Evolutionary conservation across 2,797 vertebrate species (phyloP).

Genomic region (Phylloscopus collybita): DNA sequence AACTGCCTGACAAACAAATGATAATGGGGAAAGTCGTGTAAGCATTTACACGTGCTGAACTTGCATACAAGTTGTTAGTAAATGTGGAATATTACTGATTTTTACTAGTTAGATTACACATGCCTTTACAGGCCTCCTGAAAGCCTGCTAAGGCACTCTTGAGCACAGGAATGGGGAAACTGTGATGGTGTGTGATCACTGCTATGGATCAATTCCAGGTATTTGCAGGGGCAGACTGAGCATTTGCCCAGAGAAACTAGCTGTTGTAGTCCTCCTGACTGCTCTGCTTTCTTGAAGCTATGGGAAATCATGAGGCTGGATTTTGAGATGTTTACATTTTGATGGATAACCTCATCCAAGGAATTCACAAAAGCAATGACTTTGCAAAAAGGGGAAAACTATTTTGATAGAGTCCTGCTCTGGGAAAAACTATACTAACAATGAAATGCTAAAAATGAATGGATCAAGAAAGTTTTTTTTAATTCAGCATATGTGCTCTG

Average conservation of each 20-base stretch:
- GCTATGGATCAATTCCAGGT: background rate
- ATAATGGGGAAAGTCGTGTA: background rate
- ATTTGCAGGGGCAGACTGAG: background rate
- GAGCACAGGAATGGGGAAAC: background rate
- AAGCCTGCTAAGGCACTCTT: background rate
- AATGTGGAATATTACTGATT: background rate
- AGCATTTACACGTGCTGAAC: background rate
- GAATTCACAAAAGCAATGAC: background rate
- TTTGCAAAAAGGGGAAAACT: background rate
- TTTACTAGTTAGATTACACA: background rate
- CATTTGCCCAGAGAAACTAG: background rate
- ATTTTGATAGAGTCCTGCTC: background rate
- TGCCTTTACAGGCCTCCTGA: background rate
- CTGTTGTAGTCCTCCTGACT: background rate
- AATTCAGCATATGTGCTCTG: background rate
- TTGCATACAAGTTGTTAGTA: background rate
- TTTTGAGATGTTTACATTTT: background rate
- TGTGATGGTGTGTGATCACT: background rate
- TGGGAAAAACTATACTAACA: background rate
- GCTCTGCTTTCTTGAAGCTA: background rate
- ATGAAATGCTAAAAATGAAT: background rate
- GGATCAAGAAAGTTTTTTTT: background rate
- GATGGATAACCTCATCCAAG: background rate
- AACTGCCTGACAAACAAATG: background rate
- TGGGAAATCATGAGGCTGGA: background rate